Evolutionary conservation across 2,797 vertebrate genomes (phyloP), one percentile per base, ranked within the genome.

Genomic region (Macroramphosus scolopax): DNA sequence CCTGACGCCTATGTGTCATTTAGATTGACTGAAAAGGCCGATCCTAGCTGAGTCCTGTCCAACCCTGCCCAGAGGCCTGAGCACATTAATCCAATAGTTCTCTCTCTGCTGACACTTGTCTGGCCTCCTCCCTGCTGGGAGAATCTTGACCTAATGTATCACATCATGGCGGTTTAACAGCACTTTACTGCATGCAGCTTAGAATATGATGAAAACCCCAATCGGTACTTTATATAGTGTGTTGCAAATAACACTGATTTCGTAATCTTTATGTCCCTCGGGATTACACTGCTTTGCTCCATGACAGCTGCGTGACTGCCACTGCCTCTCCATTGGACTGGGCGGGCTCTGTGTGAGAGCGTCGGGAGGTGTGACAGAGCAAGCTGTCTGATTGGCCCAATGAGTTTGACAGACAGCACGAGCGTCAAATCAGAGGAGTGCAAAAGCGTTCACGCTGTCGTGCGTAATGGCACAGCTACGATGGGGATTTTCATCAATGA

Each of bases 311-410:
- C 47, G 53, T 35, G 48, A 38, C 69, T 33, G 31, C 55, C 43
- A 62, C 71, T 64, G 75, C 26, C 68, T 55, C 43, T 44, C 9
- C 52, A 13, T 11, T 51, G 9, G 13, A 62, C 2, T 9, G 51
- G 83, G 77, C 68, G 78, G 68, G 47, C 7, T 46, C 38, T 51
- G 11, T 38, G 1, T 0, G 0, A 28, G 47, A 71, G 79, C 86
- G 87, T 89, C 43, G 74, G 87, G 87, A 80, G 89, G 89, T 90
- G 89, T 91, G 89, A 87, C 86, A 61, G 18, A 66, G 22, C 5
- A 7, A 8, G 17, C 15, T 2, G 0, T 34, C 42, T 63, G 47
- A 88, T 88, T 89, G 87, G 87, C 17, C 44, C 1, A 1, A 1
- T 1, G 0, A 2, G 7, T 44, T 67, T 77, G 53, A 89, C 73